Evolutionary conservation across 2,888 invertebrate species (phyloP).

Genomic region (Polydrusus cervinus): DNA sequence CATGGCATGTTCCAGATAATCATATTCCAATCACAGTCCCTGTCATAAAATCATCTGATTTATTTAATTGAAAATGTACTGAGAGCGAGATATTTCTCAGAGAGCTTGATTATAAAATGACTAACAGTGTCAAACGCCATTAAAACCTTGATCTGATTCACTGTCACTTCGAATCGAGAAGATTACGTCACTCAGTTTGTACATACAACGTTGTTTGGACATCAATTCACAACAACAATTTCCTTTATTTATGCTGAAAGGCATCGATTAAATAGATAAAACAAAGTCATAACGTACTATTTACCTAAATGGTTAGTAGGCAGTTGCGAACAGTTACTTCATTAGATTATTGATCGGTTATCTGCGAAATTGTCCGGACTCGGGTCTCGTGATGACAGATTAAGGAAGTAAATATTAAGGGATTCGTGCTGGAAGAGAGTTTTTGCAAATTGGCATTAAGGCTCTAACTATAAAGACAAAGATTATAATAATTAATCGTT

Average conservation of each 20-base stretch:
- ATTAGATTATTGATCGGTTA: conserved; percentile 48
- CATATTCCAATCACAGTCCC: no score
- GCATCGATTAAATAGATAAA: conserved; percentile 41
- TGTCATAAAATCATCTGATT: no score
- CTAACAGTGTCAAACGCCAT: no score
- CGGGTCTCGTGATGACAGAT: conserved; percentile 31
- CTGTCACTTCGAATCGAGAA: not conserved
- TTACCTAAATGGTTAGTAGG: conserved; percentile 46
- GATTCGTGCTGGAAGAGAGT: conserved; percentile 23
- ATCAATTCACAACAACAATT: conserved; percentile 32
- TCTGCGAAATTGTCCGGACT: conserved; percentile 22
- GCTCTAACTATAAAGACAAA: no score
- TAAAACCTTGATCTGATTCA: no score
- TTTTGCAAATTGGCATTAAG: not conserved
- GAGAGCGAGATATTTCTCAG: no score
- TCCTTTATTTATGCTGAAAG: conserved; percentile 37
- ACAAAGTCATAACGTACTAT: conserved; percentile 36
- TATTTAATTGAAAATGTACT: no score
- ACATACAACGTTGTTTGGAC: conserved; percentile 16
- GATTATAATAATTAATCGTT: no score
- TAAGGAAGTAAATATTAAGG: conserved; percentile 34
- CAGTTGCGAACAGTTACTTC: conserved; percentile 46
- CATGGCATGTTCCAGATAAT: no score
- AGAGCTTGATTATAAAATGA: no score
- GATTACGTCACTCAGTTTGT: not conserved